Evolutionary conservation across 2,113 vertebrate genomes (phyloP), one percentile per base, ranked within the genome.

Genomic region (Prionailurus viverrinus): DNA sequence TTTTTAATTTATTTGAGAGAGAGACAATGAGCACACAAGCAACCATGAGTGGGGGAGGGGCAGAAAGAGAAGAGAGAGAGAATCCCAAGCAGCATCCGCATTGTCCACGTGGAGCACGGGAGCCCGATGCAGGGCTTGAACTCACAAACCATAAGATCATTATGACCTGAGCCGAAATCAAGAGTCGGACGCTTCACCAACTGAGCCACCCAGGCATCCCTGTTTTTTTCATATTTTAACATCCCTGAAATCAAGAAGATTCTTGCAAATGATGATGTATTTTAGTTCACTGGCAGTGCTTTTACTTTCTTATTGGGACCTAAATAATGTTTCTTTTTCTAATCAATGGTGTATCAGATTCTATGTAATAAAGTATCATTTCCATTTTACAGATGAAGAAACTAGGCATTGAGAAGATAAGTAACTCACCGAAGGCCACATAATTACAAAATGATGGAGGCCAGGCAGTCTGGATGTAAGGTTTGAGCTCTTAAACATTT

Each of bases 191-290:
- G 4, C 41, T 78, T 48, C 48, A 78, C 41, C 7, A 8, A 48
- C 41, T 78, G 74, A 78, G 27, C 27, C 74, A 48, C 74, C 41
- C 74, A 78, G 74, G 27, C 0, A 4, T 14, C 27, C 41, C 7
- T 27, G 29, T 31, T 78, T 74, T 51, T 91, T 92, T 89, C 10
- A 73, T 41, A 89, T 81, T 90, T 97, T 87, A 95, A 63, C 25
- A 81, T 81, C 63, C 86, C 84, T 97, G 36, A 89, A 97, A 94
- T 76, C 83, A 68, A 84, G 55, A 68, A 61, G 27, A 92, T 76
- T 90, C 45, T 89, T 73, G 13, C 1, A 80, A 92, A 94, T 53
- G 8, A 92, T 27, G 29, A 23, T 39, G 51, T 94, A 63, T 79
- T 90, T 96, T 61, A 83, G 71, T 87, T 84, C 69, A 85, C 88